Evolutionary conservation across 92 coral and sea anemone species (phyloP).

Genomic region (Epizoanthus scotinus): DNA sequence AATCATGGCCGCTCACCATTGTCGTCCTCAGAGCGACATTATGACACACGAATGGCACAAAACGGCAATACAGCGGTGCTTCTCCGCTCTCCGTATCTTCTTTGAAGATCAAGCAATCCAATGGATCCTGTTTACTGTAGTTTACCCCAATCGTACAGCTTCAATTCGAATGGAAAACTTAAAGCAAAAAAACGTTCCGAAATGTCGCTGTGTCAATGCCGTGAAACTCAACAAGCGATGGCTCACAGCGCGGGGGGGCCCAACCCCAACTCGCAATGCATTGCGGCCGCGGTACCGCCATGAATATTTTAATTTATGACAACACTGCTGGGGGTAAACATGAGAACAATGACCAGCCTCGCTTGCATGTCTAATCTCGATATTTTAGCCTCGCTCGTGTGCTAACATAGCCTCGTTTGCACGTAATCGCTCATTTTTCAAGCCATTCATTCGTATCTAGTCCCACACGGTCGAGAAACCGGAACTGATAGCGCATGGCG

Average conservation of each 20-base stretch:
- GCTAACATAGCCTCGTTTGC: slow-evolving; percentile 47
- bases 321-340: slow-evolving; percentile 53
- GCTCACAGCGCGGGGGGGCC: slow-evolving; percentile 99
- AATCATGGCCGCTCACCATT: slow-evolving; percentile 99
- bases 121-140: slow-evolving; percentile 58
- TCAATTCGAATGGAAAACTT: slow-evolving; percentile 81
- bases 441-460: slow-evolving; percentile 40
- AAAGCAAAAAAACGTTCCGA: slow-evolving; percentile 93
- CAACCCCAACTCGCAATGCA: slow-evolving; percentile 98
- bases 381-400: slow-evolving; percentile 48
- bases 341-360: slow-evolving; percentile 80
- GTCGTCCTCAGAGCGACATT: slow-evolving; percentile 98
- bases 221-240: slow-evolving; percentile 99
- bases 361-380: background rate
- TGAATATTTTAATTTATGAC: slow-evolving; percentile 82
- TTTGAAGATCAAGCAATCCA: slow-evolving; percentile 61
- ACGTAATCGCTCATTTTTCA: slow-evolving; percentile 7
- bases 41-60: slow-evolving; percentile 97
- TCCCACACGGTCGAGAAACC: slow-evolving; percentile 52
- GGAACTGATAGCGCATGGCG: slow-evolving; percentile 48
- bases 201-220: slow-evolving; percentile 99
- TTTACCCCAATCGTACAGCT: slow-evolving; percentile 68
- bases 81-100: slow-evolving; percentile 76
- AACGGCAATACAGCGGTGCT: slow-evolving; percentile 73
- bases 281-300: slow-evolving; percentile 68